Percentiles rank a stretch among this genome's conserved stretches.
phyloP scores from a whole-genome alignment of 2,888 invertebrate species.

The Leucophora obtusa region DNA sequence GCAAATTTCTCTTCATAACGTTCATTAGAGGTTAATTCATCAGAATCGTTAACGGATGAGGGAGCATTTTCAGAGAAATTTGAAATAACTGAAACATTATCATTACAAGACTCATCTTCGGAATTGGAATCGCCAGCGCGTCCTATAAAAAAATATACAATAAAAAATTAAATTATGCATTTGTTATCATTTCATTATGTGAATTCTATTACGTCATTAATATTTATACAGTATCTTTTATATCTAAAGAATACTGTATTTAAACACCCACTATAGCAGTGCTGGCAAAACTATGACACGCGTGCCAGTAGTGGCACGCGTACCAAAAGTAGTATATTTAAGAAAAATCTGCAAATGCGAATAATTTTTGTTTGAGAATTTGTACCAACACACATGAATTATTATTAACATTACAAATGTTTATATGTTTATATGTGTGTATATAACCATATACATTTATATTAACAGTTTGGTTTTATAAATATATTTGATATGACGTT shows the following conservation, averaged over 20 bases:
- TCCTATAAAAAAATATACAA: slow-evolving; percentile 68
- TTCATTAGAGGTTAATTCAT: slow-evolving; percentile 82
- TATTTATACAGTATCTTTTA: background rate
- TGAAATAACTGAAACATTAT: slow-evolving; percentile 90
- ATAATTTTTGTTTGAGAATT: too few species aligned
- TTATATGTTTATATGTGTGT: too few species aligned
- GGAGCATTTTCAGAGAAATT: slow-evolving; percentile 85
- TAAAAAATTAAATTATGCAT: background rate
- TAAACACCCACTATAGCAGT: background rate
- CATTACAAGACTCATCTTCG: slow-evolving; percentile 88
- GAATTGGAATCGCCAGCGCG: slow-evolving; percentile 83
- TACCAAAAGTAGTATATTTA: too few species aligned
- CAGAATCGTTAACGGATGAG: slow-evolving; percentile 81
- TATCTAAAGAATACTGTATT: background rate
- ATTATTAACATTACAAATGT: too few species aligned
- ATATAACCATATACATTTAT: too few species aligned
- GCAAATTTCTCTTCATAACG: slow-evolving; percentile 92
- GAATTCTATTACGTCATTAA: slow-evolving; percentile 32
- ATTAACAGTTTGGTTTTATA: too few species aligned
- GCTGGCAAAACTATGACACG: too few species aligned
- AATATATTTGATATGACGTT: too few species aligned
- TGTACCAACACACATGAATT: too few species aligned
- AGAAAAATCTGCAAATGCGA: too few species aligned
- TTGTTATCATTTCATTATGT: too few species aligned
- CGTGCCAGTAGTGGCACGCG: too few species aligned